phyloP scores from a whole-genome alignment of 1,140 invertebrate genomes.

The Drosophila orosa region DNA sequence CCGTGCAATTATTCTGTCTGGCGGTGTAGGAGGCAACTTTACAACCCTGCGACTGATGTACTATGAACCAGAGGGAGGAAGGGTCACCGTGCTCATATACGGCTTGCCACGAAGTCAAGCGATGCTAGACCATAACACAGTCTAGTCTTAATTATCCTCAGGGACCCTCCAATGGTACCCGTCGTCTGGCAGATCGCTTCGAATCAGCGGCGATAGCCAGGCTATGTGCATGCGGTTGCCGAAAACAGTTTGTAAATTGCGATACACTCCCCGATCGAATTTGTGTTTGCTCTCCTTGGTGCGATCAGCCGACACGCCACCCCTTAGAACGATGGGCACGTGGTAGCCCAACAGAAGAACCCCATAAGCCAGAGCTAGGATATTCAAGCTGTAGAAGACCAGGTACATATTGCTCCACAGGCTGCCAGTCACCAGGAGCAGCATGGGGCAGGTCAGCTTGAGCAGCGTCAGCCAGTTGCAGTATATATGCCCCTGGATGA shows the following conservation, averaged over 20 bases:
- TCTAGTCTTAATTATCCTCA: constrained; percentile 14
- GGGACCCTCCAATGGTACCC: constrained; percentile 88
- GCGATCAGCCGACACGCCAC: constrained; percentile 70
- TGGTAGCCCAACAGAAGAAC: constrained; percentile 89
- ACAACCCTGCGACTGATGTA: constrained; percentile 38
- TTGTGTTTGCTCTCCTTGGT: constrained; percentile 32
- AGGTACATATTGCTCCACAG: constrained; percentile 85
- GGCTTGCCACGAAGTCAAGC: constrained; percentile 8
- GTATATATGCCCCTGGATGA: constrained; percentile 83
- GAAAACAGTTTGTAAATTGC: constrained; percentile 88
- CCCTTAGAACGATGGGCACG: constrained; percentile 85
- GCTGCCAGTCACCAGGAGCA: constrained; percentile 86
- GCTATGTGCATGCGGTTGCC: constrained; percentile 91
- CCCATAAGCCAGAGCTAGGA: constrained; percentile 88
- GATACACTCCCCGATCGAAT: constrained; percentile 90
- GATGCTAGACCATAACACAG: constrained; percentile 4
- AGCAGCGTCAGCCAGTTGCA: constrained; percentile 86
- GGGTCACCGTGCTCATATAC: constrained; percentile 54
- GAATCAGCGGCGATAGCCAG: constrained; percentile 91
- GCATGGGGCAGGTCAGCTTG: constrained; percentile 88
- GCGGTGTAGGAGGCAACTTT: constrained; percentile 59
- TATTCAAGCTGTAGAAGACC: constrained; percentile 88
- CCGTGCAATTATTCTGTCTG: constrained; percentile 27
- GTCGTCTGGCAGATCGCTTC: constrained; percentile 90
- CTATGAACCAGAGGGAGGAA: background rate